Evolutionary conservation across 1,140 invertebrate genomes (phyloP).

Genomic region (Cheumatopsyche charites): DNA sequence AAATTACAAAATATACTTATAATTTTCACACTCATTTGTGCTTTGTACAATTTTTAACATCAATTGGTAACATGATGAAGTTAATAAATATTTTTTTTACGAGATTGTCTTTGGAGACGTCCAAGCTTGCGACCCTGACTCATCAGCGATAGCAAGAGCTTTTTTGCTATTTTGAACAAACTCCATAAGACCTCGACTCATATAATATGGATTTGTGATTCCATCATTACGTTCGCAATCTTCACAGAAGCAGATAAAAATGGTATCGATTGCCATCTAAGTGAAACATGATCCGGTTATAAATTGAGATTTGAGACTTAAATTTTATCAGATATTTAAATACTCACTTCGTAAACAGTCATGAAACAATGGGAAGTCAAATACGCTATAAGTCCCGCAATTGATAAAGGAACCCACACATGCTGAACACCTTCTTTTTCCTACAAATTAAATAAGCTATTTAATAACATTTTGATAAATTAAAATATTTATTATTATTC

Average conservation of each 20-base stretch:
- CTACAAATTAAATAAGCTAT: conserved; percentile 48
- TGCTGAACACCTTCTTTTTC: conserved; percentile 68
- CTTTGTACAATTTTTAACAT: conserved; percentile 21
- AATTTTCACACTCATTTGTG: too few species aligned
- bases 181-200: conserved; percentile 76
- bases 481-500: conserved; percentile 39
- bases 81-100: too few species aligned
- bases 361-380: conserved; percentile 78
- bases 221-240: conserved; percentile 79
- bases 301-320: neutral
- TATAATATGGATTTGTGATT: conserved; percentile 72
- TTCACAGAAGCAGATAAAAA: conserved; percentile 85
- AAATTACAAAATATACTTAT: too few species aligned
- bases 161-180: conserved; percentile 72
- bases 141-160: conserved; percentile 53
- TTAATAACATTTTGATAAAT: conserved; percentile 20
- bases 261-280: conserved; percentile 83
- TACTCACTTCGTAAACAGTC: conserved; percentile 76
- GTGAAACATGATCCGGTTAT: too few species aligned
- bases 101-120: conserved; percentile 41
- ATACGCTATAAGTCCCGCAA: conserved; percentile 73
- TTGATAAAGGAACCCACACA: conserved; percentile 70
- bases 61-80: too few species aligned
- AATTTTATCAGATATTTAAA: conserved; percentile 6
- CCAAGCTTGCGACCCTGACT: conserved; percentile 41